Evolutionary conservation across 37 sponge, comb jelly and placozoan genomes (phyloP).

Genomic region (Axinella damicornis): DNA sequence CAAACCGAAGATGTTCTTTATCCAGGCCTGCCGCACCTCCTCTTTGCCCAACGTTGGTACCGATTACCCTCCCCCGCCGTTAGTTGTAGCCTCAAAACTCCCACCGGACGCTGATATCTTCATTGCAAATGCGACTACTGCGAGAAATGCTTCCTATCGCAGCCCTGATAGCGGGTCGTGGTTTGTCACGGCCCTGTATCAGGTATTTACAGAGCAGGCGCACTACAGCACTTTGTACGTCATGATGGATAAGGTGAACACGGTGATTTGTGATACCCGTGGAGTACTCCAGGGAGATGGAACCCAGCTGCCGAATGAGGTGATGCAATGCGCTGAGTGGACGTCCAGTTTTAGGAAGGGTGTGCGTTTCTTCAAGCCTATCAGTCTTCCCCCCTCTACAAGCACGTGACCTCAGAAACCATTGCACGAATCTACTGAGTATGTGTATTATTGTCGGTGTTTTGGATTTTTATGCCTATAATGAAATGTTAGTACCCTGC

Average conservation of each 20-base stretch:
- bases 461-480: not conserved
- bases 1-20: slow-evolving; percentile 90
- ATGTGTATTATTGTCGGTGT: too few species aligned
- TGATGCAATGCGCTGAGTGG: slow-evolving; percentile 29
- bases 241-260: slow-evolving; percentile 51
- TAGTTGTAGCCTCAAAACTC: slow-evolving; percentile 1
- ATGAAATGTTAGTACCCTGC: too few species aligned
- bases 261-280: not conserved
- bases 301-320: not conserved
- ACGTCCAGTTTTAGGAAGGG: slow-evolving; percentile 24
- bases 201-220: slow-evolving; percentile 24
- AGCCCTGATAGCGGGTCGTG: slow-evolving; percentile 75
- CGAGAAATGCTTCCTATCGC: slow-evolving; percentile 54
- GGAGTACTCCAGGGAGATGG: not conserved
- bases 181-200: slow-evolving; percentile 58
- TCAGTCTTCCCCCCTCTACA: too few species aligned
- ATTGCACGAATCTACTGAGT: too few species aligned
- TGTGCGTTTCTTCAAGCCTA: slow-evolving; percentile 15
- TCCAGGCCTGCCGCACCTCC: slow-evolving; percentile 82
- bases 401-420: too few species aligned
- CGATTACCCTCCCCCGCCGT: not conserved
- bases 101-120: slow-evolving; percentile 73
- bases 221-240: slow-evolving; percentile 14
- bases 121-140: slow-evolving; percentile 71
- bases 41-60: slow-evolving; percentile 31